phyloP scores from a whole-genome alignment of 2,888 invertebrate species.

The Ophioninae sp. region DNA sequence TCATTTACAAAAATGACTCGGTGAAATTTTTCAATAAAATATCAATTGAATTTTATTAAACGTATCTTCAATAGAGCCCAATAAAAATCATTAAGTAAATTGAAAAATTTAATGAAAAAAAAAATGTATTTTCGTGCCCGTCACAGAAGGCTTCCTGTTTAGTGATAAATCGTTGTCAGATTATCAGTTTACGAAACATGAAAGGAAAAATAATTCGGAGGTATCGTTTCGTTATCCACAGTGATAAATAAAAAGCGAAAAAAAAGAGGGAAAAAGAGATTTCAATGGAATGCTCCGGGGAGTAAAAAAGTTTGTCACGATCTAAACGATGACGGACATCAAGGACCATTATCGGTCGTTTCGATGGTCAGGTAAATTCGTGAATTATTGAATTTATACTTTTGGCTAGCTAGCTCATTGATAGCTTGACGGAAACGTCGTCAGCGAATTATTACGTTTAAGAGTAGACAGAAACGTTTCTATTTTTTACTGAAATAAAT shows the following conservation, averaged over 20 bases:
- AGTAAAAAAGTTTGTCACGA: background rate
- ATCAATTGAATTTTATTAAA: no score
- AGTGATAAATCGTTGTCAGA: no score
- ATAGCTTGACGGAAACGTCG: background rate
- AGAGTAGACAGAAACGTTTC: background rate
- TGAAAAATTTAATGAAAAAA: no score
- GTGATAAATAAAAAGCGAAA: background rate
- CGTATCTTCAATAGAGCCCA: no score
- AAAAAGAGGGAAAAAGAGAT: background rate
- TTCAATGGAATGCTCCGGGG: background rate
- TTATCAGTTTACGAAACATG: constrained; percentile 6
- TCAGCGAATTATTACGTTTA: background rate
- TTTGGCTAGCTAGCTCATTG: background rate
- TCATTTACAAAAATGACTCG: no score
- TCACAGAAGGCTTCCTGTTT: no score
- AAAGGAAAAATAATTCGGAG: constrained; percentile 27
- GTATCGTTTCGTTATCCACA: background rate
- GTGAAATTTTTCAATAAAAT: no score
- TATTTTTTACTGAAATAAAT: background rate
- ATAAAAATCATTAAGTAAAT: no score
- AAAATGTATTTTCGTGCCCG: no score
- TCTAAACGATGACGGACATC: background rate
- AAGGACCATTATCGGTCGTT: background rate
- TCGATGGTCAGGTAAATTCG: background rate
- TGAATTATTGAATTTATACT: background rate